phyloP scores from a whole-genome alignment of 2,888 invertebrate genomes.

The Meandrusa payeni region DNA sequence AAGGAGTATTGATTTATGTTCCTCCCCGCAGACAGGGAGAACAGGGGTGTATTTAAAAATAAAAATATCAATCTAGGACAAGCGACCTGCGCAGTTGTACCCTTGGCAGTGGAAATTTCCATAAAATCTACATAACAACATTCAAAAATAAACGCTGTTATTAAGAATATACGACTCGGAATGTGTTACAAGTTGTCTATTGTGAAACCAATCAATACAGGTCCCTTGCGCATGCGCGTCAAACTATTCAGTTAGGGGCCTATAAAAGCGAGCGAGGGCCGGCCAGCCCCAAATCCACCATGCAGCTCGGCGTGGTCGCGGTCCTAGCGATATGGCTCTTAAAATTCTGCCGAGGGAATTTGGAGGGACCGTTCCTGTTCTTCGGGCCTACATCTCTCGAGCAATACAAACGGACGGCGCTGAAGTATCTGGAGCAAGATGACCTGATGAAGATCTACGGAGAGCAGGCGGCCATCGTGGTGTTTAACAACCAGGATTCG shows the following conservation, averaged over 20 bases:
- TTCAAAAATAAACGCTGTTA: neutral
- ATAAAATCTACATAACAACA: conserved; percentile 1
- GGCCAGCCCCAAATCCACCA: conserved; percentile 15
- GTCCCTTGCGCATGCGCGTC: conserved; percentile 30
- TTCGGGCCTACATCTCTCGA: conserved; percentile 79
- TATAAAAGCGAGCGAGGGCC: no score
- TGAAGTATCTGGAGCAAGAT: conserved; percentile 77
- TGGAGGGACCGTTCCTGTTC: conserved; percentile 82
- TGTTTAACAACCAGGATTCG: conserved; percentile 81
- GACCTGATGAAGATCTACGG: conserved; percentile 79
- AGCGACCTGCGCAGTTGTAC: conserved; percentile 9
- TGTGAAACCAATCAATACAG: conserved; percentile 8
- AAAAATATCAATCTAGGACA: conserved; percentile 16
- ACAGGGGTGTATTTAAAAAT: conserved; percentile 3
- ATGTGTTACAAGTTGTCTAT: neutral
- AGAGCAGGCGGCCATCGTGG: conserved; percentile 79
- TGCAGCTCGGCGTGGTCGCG: conserved; percentile 25
- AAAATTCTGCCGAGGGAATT: conserved; percentile 47
- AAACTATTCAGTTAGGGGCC: conserved; percentile 26
- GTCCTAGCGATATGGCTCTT: conserved; percentile 24
- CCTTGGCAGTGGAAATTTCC: conserved; percentile 12
- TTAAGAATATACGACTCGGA: neutral
- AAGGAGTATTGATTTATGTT: conserved; percentile 6
- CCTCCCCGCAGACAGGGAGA: neutral
- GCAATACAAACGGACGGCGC: conserved; percentile 69